Evolutionary conservation across 2,888 invertebrate species (phyloP).

Genomic region (Eumacrocentrus americanus): DNA sequence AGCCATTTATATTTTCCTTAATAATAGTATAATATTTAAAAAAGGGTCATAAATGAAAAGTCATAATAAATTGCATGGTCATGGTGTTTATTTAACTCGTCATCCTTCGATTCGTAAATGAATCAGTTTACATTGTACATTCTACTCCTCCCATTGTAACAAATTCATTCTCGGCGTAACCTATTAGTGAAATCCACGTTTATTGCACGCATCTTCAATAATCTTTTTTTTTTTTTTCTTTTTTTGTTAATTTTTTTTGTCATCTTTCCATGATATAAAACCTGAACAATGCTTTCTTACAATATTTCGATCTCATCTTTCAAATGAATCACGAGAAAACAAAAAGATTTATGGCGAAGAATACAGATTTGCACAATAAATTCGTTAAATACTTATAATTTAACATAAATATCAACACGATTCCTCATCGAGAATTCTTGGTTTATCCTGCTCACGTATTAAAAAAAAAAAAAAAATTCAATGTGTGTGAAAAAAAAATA

Average conservation of each 20-base stretch:
- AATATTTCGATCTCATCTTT: background rate
- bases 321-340: background rate
- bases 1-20: no score
- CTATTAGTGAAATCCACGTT: conserved; percentile 37
- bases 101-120: conserved; percentile 44
- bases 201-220: conserved; percentile 49
- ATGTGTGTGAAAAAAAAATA: no score
- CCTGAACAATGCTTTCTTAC: conserved; percentile 39
- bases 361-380: conserved; percentile 50
- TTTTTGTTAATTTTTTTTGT: conserved; percentile 16
- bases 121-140: conserved; percentile 43
- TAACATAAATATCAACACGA: conserved; percentile 57
- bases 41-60: background rate
- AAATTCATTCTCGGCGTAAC: conserved; percentile 15
- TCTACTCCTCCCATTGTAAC: background rate
- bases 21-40: background rate
- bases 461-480: no score
- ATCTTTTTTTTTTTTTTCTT: background rate
- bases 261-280: conserved; percentile 55
- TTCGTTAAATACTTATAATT: conserved; percentile 55
- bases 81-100: conserved; percentile 48
- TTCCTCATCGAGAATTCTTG: conserved; percentile 16
- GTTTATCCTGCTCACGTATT: background rate
- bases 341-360: background rate
- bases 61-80: conserved; percentile 42